Evolutionary conservation across 2,888 invertebrate species (phyloP).

Genomic region (Phrixothrix hirtus): DNA sequence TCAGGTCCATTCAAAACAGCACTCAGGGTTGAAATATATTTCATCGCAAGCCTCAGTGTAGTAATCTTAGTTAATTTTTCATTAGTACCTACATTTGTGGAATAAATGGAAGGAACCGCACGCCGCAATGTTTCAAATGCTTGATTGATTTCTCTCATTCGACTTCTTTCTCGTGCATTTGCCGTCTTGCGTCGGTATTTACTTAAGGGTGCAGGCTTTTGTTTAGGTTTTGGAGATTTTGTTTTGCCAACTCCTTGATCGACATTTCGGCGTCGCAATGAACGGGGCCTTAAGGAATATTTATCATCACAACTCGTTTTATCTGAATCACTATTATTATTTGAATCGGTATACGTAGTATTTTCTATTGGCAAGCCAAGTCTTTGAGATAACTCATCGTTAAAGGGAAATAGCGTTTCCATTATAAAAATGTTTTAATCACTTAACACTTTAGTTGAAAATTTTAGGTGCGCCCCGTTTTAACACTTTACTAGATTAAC

Average conservation of each 20-base stretch:
- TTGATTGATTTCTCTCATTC: slow-evolving; percentile 71
- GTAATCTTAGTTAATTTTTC: slow-evolving; percentile 70
- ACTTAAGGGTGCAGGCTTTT: slow-evolving; percentile 61
- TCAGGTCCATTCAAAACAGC: slow-evolving; percentile 47
- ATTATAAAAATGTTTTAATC: slow-evolving; percentile 31
- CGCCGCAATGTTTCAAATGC: slow-evolving; percentile 67
- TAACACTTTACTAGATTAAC: slow-evolving; percentile 4
- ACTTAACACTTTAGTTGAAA: slow-evolving; percentile 10
- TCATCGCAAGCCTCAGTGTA: slow-evolving; percentile 67
- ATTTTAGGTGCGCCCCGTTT: slow-evolving; percentile 9
- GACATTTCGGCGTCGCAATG: slow-evolving; percentile 40
- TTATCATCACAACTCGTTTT: slow-evolving; percentile 48
- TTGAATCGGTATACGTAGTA: slow-evolving; percentile 47
- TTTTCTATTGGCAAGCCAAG: slow-evolving; percentile 45
- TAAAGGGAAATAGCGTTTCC: slow-evolving; percentile 46
- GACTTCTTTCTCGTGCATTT: slow-evolving; percentile 66
- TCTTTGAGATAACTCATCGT: slow-evolving; percentile 50
- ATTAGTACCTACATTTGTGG: slow-evolving; percentile 50
- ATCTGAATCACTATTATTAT: slow-evolving; percentile 49
- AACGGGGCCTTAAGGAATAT: slow-evolving; percentile 54
- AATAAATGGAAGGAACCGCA: slow-evolving; percentile 59
- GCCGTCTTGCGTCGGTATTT: slow-evolving; percentile 72
- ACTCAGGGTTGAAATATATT: slow-evolving; percentile 63
- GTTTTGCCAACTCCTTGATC: slow-evolving; percentile 28
- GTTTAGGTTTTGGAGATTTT: slow-evolving; percentile 45